Percentiles rank a stretch among this genome's conserved stretches.
phyloP scores from a whole-genome alignment of 2,113 vertebrate genomes.

The Pterocles gutturalis region DNA sequence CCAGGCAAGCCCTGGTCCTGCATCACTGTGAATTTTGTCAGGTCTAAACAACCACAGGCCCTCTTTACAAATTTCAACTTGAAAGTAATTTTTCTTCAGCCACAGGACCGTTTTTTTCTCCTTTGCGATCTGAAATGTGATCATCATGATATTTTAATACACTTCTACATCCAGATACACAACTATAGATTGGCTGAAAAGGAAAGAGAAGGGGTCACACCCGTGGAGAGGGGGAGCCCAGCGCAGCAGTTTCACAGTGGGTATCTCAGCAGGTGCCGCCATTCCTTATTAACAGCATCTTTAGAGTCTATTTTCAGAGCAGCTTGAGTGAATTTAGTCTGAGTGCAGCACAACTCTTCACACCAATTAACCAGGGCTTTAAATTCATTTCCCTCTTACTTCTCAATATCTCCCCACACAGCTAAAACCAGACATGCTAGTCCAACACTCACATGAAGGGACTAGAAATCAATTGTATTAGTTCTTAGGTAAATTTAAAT shows the following conservation, averaged over 20 bases:
- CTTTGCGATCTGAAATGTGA: fast-evolving
- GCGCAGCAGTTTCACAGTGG: not conserved
- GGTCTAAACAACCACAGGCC: not conserved
- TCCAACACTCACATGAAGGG: fast-evolving
- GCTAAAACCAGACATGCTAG: not conserved
- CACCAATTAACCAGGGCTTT: not conserved
- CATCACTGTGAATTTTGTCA: not conserved
- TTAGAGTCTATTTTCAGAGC: not conserved
- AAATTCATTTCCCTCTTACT: not conserved
- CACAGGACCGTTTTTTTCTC: not conserved
- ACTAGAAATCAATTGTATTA: not conserved
- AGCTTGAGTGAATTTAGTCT: not conserved
- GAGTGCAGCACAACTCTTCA: not conserved
- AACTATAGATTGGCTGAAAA: not conserved
- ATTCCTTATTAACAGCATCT: fast-evolving
- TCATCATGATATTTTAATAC: fast-evolving
- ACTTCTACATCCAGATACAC: not conserved
- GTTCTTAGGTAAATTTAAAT: not conserved
- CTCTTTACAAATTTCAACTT: not conserved
- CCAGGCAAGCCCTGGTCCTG: not conserved
- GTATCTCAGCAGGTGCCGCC: not conserved
- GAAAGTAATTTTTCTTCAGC: not conserved
- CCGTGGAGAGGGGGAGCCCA: fast-evolving
- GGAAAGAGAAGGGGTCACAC: too few relatives aligned
- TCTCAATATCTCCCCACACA: not conserved